These are phyloP conservation scores for Mamestra brassicae DNA, from an alignment of 2,888 invertebrate species.

Conservation along the genomic window DNA sequence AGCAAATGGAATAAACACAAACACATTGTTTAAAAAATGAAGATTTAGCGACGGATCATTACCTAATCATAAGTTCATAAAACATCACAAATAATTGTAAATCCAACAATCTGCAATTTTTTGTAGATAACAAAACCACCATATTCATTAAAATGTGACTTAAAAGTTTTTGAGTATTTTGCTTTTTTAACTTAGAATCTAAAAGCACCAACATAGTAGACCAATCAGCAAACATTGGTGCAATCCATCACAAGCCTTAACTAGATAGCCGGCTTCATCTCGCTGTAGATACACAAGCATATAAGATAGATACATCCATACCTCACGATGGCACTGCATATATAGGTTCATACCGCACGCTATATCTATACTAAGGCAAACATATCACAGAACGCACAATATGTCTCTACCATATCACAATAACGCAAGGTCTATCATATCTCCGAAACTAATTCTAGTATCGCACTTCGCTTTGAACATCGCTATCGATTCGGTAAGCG, in stretches of 20 bases:
- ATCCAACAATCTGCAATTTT: not conserved
- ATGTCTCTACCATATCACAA: slow-evolving; percentile 78
- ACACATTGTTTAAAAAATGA: not conserved
- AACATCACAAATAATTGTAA: not conserved
- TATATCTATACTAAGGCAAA: slow-evolving; percentile 89
- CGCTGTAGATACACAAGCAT: slow-evolving; percentile 50
- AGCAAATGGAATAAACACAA: not conserved
- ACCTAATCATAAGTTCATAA: too few species aligned
- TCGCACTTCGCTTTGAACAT: slow-evolving; percentile 80
- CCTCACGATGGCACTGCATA: slow-evolving; percentile 91
- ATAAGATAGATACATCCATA: slow-evolving; percentile 78
- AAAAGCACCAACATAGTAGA: slow-evolving; percentile 18
- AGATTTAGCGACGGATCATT: slow-evolving; percentile 2
- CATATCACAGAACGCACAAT: slow-evolving; percentile 87
- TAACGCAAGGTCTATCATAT: slow-evolving; percentile 72
- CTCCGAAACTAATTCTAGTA: slow-evolving; percentile 70
- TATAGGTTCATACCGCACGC: slow-evolving; percentile 87
- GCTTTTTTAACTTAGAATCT: slow-evolving; percentile 22
- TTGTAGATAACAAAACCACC: not conserved
- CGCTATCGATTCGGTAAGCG: slow-evolving; percentile 84
- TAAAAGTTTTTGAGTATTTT: not conserved
- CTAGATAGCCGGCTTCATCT: slow-evolving; percentile 22
- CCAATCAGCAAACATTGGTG: slow-evolving; percentile 37
- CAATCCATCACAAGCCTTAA: slow-evolving; percentile 45
- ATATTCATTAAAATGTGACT: not conserved